Conservation (phyloP, 2,888 invertebrate genomes). For the Nysson spinosus region DNA sequence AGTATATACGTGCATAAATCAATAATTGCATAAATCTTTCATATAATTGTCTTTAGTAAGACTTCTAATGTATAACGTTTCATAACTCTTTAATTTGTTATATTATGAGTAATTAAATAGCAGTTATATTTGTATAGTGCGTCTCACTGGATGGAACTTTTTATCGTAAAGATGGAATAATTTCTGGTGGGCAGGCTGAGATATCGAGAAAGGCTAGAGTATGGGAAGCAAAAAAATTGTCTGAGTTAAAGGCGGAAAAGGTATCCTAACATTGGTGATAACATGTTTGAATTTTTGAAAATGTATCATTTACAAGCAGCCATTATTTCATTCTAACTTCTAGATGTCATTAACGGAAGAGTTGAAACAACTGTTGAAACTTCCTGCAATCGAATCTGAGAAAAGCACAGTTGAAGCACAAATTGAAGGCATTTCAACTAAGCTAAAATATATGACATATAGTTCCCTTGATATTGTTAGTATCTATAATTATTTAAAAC, state of each 20-base stretch:
- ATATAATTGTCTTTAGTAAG: no score
- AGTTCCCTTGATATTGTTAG: constrained; percentile 92
- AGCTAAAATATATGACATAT: constrained; percentile 93
- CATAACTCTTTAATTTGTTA: background rate
- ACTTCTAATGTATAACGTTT: background rate
- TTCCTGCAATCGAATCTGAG: constrained; percentile 97
- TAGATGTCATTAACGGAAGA: constrained; percentile 94
- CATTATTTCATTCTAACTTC: constrained; percentile 33
- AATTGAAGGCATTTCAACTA: constrained; percentile 93
- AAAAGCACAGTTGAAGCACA: constrained; percentile 96
- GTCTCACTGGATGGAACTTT: constrained; percentile 97
- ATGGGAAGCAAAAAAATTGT: constrained; percentile 99
- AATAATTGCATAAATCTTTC: no score
- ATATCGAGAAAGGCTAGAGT: constrained; percentile 89
- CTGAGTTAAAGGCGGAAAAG: constrained; percentile 92
- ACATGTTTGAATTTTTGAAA: constrained; percentile 7
- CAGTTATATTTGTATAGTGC: constrained; percentile 80
- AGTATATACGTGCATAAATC: no score
- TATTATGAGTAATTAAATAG: background rate
- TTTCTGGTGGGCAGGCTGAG: constrained; percentile 92
- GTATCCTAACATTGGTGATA: constrained; percentile 69
- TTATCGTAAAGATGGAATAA: constrained; percentile 97
- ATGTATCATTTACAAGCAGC: constrained; percentile 19
- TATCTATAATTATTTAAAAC: no score
- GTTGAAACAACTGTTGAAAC: constrained; percentile 93